Evolutionary conservation across 2,113 vertebrate genomes (phyloP).

Genomic region (Mus spicilegus): DNA sequence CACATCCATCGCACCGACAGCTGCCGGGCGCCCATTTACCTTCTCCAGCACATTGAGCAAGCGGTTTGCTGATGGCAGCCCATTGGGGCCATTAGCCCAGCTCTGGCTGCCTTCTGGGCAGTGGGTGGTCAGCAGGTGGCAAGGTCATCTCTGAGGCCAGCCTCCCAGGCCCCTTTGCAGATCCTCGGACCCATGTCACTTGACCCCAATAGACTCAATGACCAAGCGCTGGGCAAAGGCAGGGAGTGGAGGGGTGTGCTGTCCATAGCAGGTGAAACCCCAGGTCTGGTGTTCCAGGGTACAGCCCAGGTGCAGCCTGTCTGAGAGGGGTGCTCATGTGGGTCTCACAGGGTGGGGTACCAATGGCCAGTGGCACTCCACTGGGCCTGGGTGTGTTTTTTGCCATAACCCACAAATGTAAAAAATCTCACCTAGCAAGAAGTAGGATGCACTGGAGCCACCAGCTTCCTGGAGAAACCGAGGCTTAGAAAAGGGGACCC

Average conservation of each 20-base stretch:
- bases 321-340: rapidly evolving
- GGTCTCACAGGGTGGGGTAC: rapidly evolving
- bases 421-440: not conserved
- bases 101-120: conserved; percentile 67
- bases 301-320: rapidly evolving
- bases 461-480: not conserved
- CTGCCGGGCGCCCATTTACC: conserved; percentile 95
- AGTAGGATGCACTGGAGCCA: not conserved
- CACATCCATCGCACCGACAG: conserved; percentile 92
- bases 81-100: conserved; percentile 88
- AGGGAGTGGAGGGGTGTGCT: too few relatives aligned
- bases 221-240: not conserved
- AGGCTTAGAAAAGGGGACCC: not conserved
- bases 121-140: not conserved
- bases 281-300: rapidly evolving
- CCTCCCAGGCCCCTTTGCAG: not conserved
- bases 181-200: rapidly evolving
- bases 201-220: not conserved
- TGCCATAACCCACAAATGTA: not conserved
- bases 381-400: not conserved
- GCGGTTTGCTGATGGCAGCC: conserved; percentile 90
- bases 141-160: not conserved
- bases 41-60: conserved; percentile 97
- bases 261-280: rapidly evolving
- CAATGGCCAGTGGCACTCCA: rapidly evolving